These are phyloP conservation scores for Heliconius sara DNA, from an alignment of 2,888 invertebrate species.

Conservation along the genomic window DNA sequence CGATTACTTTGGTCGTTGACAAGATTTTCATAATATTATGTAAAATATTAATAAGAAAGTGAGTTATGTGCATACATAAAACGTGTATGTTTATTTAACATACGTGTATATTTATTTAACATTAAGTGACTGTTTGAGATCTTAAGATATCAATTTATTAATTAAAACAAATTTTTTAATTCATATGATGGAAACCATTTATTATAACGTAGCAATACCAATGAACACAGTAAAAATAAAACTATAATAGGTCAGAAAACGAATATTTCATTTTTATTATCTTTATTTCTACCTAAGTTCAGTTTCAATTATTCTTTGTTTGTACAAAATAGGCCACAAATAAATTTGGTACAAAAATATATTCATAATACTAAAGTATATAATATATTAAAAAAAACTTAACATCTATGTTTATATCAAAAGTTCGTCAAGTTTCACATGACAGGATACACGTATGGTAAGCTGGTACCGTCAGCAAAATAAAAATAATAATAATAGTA, in stretches of 20 bases:
- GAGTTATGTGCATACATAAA: background rate
- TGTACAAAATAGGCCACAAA: background rate
- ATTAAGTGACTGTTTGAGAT: too few relatives aligned
- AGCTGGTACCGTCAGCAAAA: constrained; percentile 28
- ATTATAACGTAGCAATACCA: background rate
- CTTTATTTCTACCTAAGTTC: background rate
- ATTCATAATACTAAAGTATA: background rate
- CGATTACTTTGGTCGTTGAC: constrained; percentile 9
- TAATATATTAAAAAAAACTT: constrained; percentile 14
- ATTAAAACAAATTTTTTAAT: too few relatives aligned
- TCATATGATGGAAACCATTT: background rate
- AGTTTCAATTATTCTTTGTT: background rate
- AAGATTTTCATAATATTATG: background rate
- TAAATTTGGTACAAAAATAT: background rate
- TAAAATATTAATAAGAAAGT: background rate
- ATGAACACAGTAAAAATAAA: background rate
- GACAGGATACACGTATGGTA: constrained; percentile 8
- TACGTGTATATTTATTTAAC: background rate
- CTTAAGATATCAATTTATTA: too few relatives aligned
- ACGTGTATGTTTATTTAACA: background rate
- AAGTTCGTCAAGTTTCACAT: constrained; percentile 22
- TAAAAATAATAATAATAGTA: background rate
- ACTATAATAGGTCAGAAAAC: too few relatives aligned
- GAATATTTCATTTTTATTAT: too few relatives aligned
- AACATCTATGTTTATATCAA: constrained; percentile 12